Evolutionary conservation across 2,888 invertebrate genomes (phyloP).

Genomic region (Pseudeuparius sepicola): DNA sequence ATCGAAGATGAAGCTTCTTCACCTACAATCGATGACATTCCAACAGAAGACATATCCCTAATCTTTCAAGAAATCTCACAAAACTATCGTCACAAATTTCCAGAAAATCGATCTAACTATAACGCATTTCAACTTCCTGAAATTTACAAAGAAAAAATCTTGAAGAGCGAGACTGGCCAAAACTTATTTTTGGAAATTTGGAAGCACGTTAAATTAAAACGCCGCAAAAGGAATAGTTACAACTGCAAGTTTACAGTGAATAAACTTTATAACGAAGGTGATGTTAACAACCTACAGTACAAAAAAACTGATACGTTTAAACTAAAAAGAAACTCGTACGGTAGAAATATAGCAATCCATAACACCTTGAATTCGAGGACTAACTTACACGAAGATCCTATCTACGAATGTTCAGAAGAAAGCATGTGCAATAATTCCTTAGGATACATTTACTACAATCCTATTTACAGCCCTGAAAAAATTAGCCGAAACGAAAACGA

Average conservation of each 20-base stretch:
- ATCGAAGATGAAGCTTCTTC: too few relatives aligned
- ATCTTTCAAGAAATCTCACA: constrained; percentile 31
- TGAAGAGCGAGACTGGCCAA: constrained; percentile 21
- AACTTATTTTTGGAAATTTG: constrained; percentile 24
- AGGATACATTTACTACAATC: constrained; percentile 35
- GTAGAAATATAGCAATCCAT: constrained; percentile 30
- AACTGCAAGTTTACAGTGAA: constrained; percentile 31
- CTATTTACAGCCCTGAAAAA: constrained; percentile 29
- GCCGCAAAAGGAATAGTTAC: constrained; percentile 20
- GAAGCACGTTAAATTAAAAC: constrained; percentile 26
- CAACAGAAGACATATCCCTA: constrained; percentile 25
- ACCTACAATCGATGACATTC: too few relatives aligned
- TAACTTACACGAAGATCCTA: constrained; percentile 36
- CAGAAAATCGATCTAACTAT: constrained; percentile 22
- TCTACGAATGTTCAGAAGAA: constrained; percentile 38
- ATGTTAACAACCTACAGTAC: constrained; percentile 12
- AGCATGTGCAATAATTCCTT: constrained; percentile 29
- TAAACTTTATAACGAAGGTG: constrained; percentile 22
- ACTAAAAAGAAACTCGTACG: too few relatives aligned
- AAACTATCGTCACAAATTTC: constrained; percentile 36
- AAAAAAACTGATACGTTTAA: background rate
- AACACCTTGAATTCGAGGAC: constrained; percentile 34
- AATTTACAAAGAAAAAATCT: constrained; percentile 31
- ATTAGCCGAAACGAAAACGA: too few relatives aligned
- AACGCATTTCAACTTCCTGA: constrained; percentile 27